Percentiles rank a stretch among this genome's conserved stretches.
Evolutionary conservation across 2,113 vertebrate species (phyloP).

Genomic region (Menura novaehollandiae): DNA sequence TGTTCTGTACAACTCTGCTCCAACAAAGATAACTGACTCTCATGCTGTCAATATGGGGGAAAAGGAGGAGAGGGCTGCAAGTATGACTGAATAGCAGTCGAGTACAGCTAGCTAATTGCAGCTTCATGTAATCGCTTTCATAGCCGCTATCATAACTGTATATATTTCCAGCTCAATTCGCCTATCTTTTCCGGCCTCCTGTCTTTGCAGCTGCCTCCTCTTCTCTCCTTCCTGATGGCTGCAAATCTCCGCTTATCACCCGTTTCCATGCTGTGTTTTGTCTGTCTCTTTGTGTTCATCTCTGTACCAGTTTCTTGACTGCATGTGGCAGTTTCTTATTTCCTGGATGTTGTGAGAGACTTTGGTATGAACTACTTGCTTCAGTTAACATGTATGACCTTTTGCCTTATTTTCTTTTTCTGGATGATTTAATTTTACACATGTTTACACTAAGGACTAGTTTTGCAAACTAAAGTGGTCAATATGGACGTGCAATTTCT

Average conservation of each 20-base stretch:
- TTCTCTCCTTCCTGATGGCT: conserved; percentile 61
- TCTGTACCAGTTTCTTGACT: conserved; percentile 34
- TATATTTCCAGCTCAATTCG: conserved; percentile 64
- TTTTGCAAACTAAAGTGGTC: conserved; percentile 56
- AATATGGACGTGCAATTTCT: conserved; percentile 54
- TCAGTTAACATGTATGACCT: conserved; percentile 39
- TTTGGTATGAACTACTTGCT: conserved; percentile 12
- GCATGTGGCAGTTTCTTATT: not conserved
- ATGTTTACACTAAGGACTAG: conserved; percentile 49
- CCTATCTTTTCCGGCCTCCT: conserved; percentile 57
- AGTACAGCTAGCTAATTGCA: conserved; percentile 34
- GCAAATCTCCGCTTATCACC: conserved; percentile 72
- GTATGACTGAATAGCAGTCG: conserved; percentile 9
- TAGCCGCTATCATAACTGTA: conserved; percentile 1
- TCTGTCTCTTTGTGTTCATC: conserved; percentile 60
- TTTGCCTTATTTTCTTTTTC: conserved; percentile 62
- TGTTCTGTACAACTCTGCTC: not conserved
- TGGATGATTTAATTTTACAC: conserved; percentile 65
- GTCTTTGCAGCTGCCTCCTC: conserved; percentile 72
- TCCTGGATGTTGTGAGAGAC: conserved; percentile 27
- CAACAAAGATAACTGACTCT: not conserved
- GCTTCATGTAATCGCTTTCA: conserved; percentile 43
- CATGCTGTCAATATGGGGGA: not conserved
- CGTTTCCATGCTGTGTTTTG: conserved; percentile 71
- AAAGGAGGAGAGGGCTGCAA: conserved; percentile 21